Evolutionary conservation across 37 sponge, comb jelly and placozoan species (phyloP), one percentile per base, ranked within the genome.

Genomic region (Eunapius fragilis): DNA sequence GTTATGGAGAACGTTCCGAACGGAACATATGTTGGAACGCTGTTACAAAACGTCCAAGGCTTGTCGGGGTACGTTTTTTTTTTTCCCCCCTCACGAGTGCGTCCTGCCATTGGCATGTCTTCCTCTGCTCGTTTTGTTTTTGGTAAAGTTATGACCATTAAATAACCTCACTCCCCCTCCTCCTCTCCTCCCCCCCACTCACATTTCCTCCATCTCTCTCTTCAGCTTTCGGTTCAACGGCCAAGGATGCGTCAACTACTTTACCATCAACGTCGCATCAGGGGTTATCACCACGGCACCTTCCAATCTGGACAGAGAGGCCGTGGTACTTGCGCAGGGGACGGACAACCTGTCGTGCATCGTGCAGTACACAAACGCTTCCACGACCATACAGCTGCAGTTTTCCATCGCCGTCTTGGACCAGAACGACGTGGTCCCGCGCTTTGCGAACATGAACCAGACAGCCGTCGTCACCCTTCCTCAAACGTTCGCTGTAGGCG

Each of bases 391-490:
- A 23, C 25, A 72, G 2, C 7, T 58, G 17, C 58, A 58, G 58
- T 58, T 58, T 19, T 12, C 19, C 58, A 67, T 88, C 33, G 11
- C 31, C 0, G 36, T 94, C 7, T 27, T 77, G 37, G 95, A 94
- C 73, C 26, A 89, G 9, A 94, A 94, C 58, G 94, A 94, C 74
- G 47, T 88, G 13, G 30, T 68, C 0, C 95, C 95, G 0, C 38
- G 70, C 25, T 94, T 94, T n/a, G n/a, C 24, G 25, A 72, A 80
- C 45, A 69, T 94, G 24, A 24, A 38, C 22, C 70, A 74, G 17
- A 82, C 82, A 33, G 86, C 70, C 10, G 33, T 23, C 0, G 28
- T 71, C 0, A 72, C 28, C 33, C 25, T 92, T 34, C 30, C 50
- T 11, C 83, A 88, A 38, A 87, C 73, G n/a, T 22, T 80, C 31